Conservation (phyloP, 1,140 invertebrate genomes). For the Amyelois transitella region DNA sequence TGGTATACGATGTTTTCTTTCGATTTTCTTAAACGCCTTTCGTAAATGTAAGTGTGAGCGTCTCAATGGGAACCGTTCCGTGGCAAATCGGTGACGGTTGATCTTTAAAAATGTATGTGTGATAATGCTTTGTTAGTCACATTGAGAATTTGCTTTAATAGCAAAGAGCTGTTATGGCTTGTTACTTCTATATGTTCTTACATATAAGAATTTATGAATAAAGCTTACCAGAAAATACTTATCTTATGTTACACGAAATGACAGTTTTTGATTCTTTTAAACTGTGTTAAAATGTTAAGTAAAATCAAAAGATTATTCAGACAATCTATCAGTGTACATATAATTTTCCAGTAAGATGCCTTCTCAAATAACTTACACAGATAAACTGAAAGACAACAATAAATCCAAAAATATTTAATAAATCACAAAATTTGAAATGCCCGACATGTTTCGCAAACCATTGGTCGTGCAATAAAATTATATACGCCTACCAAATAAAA, state of each 20-base stretch:
- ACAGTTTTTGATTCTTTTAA: no score
- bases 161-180: background rate
- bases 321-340: no score
- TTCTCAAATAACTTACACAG: no score
- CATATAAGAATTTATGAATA: no score
- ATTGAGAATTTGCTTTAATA: background rate
- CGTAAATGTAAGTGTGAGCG: background rate
- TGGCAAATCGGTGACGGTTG: background rate
- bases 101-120: background rate
- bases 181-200: no score
- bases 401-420: slow-evolving; percentile 36
- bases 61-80: background rate
- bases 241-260: no score
- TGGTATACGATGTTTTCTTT: slow-evolving; percentile 24
- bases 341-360: no score
- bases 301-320: no score
- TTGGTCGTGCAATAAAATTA: slow-evolving; percentile 73
- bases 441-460: slow-evolving; percentile 62
- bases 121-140: background rate
- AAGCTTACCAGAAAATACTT: no score
- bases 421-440: slow-evolving; percentile 39
- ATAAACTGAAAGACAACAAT: background rate
- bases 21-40: slow-evolving; percentile 21
- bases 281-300: no score
- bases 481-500: slow-evolving; percentile 73